Conservation (phyloP, 2,113 vertebrate species). For the Caretta caretta region DNA sequence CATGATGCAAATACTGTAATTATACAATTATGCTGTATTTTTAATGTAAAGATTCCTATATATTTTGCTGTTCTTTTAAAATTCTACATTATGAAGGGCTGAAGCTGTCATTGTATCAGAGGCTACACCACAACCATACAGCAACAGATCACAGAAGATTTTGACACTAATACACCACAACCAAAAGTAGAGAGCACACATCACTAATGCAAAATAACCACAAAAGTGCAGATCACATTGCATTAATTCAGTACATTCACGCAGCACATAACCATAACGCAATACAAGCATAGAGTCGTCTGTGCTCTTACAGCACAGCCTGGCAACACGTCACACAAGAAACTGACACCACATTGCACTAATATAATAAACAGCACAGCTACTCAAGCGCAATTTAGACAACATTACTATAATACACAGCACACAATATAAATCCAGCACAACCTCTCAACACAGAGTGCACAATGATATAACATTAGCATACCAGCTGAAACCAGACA, state of each 20-base stretch:
- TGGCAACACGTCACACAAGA: fast-evolving
- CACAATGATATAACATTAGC: neutral
- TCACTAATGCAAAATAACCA: neutral
- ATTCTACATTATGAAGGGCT: slow-evolving; percentile 54
- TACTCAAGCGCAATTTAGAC: neutral
- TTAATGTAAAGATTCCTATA: slow-evolving; percentile 73
- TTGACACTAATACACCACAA: slow-evolving; percentile 54
- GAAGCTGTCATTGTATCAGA: slow-evolving; percentile 25
- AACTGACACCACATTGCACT: neutral
- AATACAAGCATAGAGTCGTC: neutral
- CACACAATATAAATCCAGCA: slow-evolving; percentile 1
- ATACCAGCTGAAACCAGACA: neutral
- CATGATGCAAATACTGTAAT: slow-evolving; percentile 69
- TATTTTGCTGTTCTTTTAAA: slow-evolving; percentile 61
- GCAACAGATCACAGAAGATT: slow-evolving; percentile 40
- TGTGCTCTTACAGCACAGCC: neutral
- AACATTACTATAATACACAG: neutral
- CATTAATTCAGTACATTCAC: slow-evolving; percentile 1
- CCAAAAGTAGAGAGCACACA: slow-evolving; percentile 38
- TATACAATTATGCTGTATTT: slow-evolving; percentile 73
- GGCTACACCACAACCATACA: neutral
- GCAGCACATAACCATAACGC: neutral
- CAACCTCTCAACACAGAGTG: neutral
- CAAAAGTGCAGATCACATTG: slow-evolving; percentile 45
- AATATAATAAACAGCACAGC: neutral